phyloP scores from a whole-genome alignment of 2,888 invertebrate species.

The Temnothorax ravouxi region DNA sequence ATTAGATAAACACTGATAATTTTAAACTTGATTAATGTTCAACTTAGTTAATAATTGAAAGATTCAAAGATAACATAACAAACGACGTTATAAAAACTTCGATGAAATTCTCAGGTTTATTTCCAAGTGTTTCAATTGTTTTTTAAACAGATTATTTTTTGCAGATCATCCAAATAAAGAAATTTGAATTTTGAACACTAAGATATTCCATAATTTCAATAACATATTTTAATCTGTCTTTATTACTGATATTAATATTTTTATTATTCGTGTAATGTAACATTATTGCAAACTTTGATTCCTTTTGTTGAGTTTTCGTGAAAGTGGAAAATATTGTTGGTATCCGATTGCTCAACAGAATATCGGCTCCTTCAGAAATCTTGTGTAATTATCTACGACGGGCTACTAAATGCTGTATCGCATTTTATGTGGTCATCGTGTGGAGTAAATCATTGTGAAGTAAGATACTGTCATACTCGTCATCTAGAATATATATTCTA shows the following conservation, averaged over 20 bases:
- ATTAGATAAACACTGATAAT: background rate
- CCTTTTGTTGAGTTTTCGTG: background rate
- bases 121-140: background rate
- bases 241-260: background rate
- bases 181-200: background rate
- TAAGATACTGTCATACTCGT: conserved; percentile 43
- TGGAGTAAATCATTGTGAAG: conserved; percentile 42
- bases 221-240: background rate
- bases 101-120: background rate
- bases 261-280: background rate
- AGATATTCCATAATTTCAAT: background rate
- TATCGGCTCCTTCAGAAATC: background rate
- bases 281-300: conserved; percentile 15
- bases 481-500: conserved; percentile 35
- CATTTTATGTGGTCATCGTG: background rate
- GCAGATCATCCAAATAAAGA: background rate
- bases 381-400: conserved; percentile 8
- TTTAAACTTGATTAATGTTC: background rate
- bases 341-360: background rate
- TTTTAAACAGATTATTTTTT: background rate
- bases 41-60: background rate
- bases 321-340: background rate
- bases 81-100: background rate
- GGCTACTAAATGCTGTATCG: background rate
- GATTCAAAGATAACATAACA: background rate